phyloP scores from a whole-genome alignment of 2,797 vertebrate species.

The Poecilia velifera region DNA sequence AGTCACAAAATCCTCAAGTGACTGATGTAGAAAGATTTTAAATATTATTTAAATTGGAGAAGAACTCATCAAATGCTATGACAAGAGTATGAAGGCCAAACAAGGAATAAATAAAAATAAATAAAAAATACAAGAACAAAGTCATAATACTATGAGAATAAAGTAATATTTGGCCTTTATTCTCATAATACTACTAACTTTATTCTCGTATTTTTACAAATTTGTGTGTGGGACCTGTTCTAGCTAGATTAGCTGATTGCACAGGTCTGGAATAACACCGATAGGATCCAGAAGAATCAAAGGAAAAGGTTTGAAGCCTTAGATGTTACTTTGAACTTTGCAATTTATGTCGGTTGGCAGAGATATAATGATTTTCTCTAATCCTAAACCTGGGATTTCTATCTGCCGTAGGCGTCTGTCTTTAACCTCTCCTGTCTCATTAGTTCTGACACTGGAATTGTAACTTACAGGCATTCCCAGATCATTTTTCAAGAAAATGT shows the following conservation, averaged over 20 bases:
- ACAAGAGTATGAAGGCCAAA: no score
- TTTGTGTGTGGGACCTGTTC: neutral
- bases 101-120: no score
- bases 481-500: slow-evolving; percentile 4
- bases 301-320: neutral
- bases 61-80: no score
- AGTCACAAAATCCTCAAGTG: no score
- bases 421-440: neutral
- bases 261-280: neutral
- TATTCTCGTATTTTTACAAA: no score
- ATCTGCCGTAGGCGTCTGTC: neutral
- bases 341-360: neutral
- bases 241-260: neutral
- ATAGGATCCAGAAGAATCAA: neutral
- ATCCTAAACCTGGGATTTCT: neutral
- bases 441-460: neutral
- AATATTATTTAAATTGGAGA: no score
- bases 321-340: slow-evolving; percentile 1
- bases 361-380: neutral
- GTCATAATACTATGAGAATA: no score
- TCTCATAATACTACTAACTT: no score
- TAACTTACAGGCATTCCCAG: neutral
- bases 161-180: no score
- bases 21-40: no score
- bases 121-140: no score